These are phyloP conservation scores for Trissolcus brochymenae DNA, from an alignment of 2,888 invertebrate species.

Conservation along the genomic window DNA sequence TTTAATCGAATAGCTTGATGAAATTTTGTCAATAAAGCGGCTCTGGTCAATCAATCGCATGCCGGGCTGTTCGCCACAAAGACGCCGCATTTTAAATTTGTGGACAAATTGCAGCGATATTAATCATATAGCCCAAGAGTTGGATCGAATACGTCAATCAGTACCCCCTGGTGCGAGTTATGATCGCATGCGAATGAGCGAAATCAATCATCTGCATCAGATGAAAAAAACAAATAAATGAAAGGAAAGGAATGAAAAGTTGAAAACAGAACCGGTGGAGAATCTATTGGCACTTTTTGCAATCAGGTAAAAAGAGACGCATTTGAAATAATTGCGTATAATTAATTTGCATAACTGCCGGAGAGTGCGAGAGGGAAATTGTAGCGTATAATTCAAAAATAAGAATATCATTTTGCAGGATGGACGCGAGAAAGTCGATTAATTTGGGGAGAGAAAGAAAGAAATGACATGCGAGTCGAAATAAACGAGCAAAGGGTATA, in stretches of 20 bases:
- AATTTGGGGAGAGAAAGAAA: conserved; percentile 38
- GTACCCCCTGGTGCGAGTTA: conserved; percentile 47
- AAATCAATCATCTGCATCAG: conserved; percentile 46
- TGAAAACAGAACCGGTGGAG: conserved; percentile 12
- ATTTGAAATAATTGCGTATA: conserved; percentile 44
- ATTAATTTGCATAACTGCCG: conserved; percentile 40
- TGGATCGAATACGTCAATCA: conserved; percentile 33
- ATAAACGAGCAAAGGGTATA: conserved; percentile 63
- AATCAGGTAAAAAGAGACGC: too few relatives aligned
- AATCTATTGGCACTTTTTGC: conserved; percentile 1
- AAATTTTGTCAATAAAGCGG: conserved; percentile 41
- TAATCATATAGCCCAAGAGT: conserved; percentile 35
- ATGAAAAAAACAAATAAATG: conserved; percentile 1
- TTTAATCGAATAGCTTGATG: conserved; percentile 26
- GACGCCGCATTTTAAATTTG: conserved; percentile 50
- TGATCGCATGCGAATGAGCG: conserved; percentile 40
- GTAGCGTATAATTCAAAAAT: conserved; percentile 27
- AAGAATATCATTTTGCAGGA: conserved; percentile 27
- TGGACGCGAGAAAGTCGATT: conserved; percentile 51
- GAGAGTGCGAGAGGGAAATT: conserved; percentile 17
- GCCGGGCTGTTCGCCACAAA: conserved; percentile 18
- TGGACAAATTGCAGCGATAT: conserved; percentile 38
- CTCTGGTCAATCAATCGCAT: conserved; percentile 55
- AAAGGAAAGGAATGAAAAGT: conserved; percentile 11
- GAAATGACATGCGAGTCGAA: conserved; percentile 28